Base-by-base conservation (phyloP, 2,113 vertebrate genomes). In the Erythrocercus mccallii region DNA sequence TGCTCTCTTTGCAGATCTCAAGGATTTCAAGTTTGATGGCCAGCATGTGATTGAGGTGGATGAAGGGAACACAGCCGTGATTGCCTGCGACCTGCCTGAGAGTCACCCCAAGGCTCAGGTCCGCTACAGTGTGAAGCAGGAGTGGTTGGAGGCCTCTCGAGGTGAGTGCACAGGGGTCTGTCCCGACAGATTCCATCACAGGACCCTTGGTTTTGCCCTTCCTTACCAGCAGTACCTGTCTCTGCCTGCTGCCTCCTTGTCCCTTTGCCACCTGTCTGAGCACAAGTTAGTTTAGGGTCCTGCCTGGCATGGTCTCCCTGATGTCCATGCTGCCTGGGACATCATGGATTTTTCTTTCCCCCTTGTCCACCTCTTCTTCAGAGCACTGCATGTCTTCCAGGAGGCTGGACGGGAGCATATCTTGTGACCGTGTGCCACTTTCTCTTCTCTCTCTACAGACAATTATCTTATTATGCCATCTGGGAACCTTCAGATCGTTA, bases 381-480 rank as follows among this genome's bases (percentile, higher is more conserved):
- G 31, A 30, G 40, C 16, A 22, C 35, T 58, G 33, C 6, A 4
- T 58, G 5, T 40, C 60, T 86, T 56, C 38, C 20, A 42, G 62
- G 62, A 73, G 33, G 31, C 17, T 83, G 50, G 19, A 44, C 2
- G 2, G 37, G 10, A 81, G 17, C 5, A 0, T 40, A 14, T 37
- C 40, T 84, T 84, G 18, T 82, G 70, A 89, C 72, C 47, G 12
- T 2, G 2, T 54, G 45, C 35, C 44, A 47, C 58, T 27, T 66
- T 54, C 53, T 69, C 40, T 86, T 94, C 66, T 90, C 44, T 95
- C 57, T 66, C 50, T 86, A 13, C 97, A 99, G 99, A 98, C 69
- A 99, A 99, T 98, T 99, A 99, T 97, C 98, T 99, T 97, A 99
- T 99, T 97, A 99, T 99, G 99, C 99, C 99, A 0, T 99, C 99